Percentiles rank a stretch among this genome's conserved stretches.
phyloP scores from a whole-genome alignment of 2,113 vertebrate genomes.

The Lontra canadensis region DNA sequence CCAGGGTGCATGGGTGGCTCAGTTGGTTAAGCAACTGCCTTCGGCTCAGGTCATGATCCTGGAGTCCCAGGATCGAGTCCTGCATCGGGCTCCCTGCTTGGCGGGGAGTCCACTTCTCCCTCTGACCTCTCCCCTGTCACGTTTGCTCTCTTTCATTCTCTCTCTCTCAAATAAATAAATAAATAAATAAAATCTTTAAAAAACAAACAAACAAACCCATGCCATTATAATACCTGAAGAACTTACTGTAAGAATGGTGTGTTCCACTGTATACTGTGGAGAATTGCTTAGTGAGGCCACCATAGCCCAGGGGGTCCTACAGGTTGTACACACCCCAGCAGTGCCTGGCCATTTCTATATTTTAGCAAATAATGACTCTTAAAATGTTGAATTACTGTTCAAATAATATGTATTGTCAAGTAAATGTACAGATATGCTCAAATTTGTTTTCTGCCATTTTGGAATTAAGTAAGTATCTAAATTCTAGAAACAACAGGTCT shows the following conservation, averaged over 20 bases:
- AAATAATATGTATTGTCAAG: background rate
- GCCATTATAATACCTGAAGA: background rate
- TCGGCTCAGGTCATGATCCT: too few relatives aligned
- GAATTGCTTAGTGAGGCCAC: background rate
- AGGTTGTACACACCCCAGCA: background rate
- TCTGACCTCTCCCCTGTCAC: too few relatives aligned
- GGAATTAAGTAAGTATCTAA: slow-evolving; percentile 26
- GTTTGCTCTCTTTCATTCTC: too few relatives aligned
- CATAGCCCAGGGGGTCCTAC: background rate
- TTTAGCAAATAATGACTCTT: background rate
- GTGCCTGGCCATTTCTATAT: background rate
- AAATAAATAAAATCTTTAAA: background rate
- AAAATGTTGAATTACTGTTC: background rate
- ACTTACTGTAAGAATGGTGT: background rate
- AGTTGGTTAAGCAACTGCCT: too few relatives aligned
- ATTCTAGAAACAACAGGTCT: background rate
- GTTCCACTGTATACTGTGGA: background rate
- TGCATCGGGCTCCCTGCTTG: too few relatives aligned
- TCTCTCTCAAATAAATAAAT: too few relatives aligned
- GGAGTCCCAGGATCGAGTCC: too few relatives aligned
- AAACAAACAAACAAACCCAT: background rate
- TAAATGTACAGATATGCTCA: background rate
- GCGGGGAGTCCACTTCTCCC: too few relatives aligned
- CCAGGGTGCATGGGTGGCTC: too few relatives aligned
- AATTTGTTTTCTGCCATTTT: background rate